Evolutionary conservation across 2,797 vertebrate genomes (phyloP), one percentile per base, ranked within the genome.

Genomic region (Lophotriccus pileatus): DNA sequence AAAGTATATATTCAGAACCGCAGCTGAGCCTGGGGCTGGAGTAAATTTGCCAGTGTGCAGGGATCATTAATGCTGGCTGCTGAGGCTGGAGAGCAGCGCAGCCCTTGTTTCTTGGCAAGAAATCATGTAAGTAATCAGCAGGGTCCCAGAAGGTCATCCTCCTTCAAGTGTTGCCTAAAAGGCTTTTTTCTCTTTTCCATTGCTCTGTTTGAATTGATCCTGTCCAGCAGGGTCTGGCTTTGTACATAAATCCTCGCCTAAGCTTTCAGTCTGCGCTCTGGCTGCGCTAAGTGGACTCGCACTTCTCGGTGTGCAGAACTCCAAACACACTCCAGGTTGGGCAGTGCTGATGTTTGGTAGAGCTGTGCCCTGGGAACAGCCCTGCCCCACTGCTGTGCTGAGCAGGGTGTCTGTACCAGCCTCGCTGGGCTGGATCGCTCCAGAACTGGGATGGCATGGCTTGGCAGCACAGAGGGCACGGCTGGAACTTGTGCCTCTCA

Each of bases 41-140:
- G 50, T 70, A 89, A 58, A 82, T 79, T 66, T 90, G 52, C 52
- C 50, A 39, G 10, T 27, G 75, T 67, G 63, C 41, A 83, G 41
- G 53, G 80, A 83, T 84, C 83, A 64, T 60, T 94, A 90, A 30
- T 81, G 41, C 56, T 93, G 87, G 55, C 85, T 67, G 47, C 52
- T 43, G 68, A 89, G 81, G 60, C 56, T 93, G 69, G 60, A 78
- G 60, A 91, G 63, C 69, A 68, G n/a, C 47, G 58, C 72, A 75
- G 79, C 43, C 21, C 56, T 95, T 88, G 88, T 96, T 96, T 95
- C 79, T 89, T 93, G 77, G 77, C 78, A 95, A 93, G 84, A 89
- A 95, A 93, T 89, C 81, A 87, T 91, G 68, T 84, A 92, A 93
- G 89, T 85, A 95, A 94, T 95, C 72, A 70, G 84, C 64, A 84